These are phyloP conservation scores for Drosophila kambysellisi DNA, from an alignment of 2,888 invertebrate genomes.

Conservation along the genomic window DNA sequence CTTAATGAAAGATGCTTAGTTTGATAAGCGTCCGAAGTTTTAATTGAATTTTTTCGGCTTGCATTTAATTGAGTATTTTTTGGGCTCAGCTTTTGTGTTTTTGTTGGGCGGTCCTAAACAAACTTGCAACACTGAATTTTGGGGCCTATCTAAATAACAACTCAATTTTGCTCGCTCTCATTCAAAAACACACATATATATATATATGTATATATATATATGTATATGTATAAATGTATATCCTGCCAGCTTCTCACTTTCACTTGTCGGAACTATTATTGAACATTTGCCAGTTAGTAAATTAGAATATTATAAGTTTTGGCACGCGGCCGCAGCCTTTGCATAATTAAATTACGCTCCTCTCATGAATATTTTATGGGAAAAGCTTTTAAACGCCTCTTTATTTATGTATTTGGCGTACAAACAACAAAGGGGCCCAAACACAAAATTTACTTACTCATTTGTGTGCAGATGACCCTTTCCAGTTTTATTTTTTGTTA, in stretches of 20 bases:
- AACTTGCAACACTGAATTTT: conserved; percentile 37
- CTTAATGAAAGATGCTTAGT: conserved; percentile 41
- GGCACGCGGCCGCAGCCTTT: conserved; percentile 70
- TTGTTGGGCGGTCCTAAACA: conserved; percentile 42
- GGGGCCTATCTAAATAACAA: conserved; percentile 49
- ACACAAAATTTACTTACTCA: conserved; percentile 32
- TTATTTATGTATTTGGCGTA: conserved; percentile 69
- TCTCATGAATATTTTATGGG: conserved; percentile 70
- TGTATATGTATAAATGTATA: too few relatives aligned
- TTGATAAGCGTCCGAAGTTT: conserved; percentile 54
- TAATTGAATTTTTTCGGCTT: conserved; percentile 62
- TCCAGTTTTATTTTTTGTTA: conserved; percentile 47
- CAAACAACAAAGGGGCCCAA: conserved; percentile 33
- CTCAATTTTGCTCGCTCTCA: conserved; percentile 20
- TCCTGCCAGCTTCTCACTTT: conserved; percentile 12
- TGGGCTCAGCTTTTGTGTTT: conserved; percentile 12
- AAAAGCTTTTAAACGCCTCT: conserved; percentile 71
- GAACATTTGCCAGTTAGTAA: conserved; percentile 76
- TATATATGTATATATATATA: too few relatives aligned
- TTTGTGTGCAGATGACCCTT: conserved; percentile 16
- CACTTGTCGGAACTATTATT: conserved; percentile 56
- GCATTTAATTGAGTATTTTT: conserved; percentile 46
- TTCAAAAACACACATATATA: background rate
- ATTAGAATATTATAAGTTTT: conserved; percentile 75
- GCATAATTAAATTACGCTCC: conserved; percentile 74